Evolutionary conservation across 2,797 vertebrate genomes (phyloP).

Genomic region (Prionace glauca): DNA sequence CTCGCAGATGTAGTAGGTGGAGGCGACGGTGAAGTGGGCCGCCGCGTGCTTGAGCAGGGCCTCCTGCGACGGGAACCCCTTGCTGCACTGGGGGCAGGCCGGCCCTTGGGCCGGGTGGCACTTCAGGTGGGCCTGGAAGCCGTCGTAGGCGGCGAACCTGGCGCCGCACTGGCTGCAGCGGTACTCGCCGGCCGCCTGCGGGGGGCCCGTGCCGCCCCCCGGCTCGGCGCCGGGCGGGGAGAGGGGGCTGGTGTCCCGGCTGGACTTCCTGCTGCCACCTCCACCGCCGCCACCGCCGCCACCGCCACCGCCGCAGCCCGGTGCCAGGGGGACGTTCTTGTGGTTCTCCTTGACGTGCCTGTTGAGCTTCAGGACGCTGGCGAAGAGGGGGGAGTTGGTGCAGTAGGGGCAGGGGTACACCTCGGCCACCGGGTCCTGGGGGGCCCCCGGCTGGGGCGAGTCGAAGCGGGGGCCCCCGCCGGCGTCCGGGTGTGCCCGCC

Average conservation of each 20-base stretch:
- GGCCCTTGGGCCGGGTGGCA: constrained; percentile 87
- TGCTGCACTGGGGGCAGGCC: constrained; percentile 94
- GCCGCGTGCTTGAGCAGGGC: constrained; percentile 91
- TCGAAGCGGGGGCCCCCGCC: constrained; percentile 79
- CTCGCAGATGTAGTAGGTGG: constrained; percentile 95
- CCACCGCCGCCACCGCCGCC: too few relatives aligned
- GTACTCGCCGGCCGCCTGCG: constrained; percentile 78
- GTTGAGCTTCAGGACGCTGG: constrained; percentile 92
- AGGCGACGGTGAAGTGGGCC: constrained; percentile 92
- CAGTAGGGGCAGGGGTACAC: constrained; percentile 98
- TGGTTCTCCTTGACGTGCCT: constrained; percentile 99
- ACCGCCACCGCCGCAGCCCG: too few relatives aligned
- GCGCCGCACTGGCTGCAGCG: constrained; percentile 98
- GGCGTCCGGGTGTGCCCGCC: constrained; percentile 92
- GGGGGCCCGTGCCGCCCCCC: constrained; percentile 65
- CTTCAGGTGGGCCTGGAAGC: constrained; percentile 97
- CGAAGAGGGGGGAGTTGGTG: constrained; percentile 98
- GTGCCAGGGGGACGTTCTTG: constrained; percentile 98
- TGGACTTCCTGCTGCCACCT: constrained; percentile 88
- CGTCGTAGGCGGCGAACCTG: constrained; percentile 87
- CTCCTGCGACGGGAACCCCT: constrained; percentile 94
- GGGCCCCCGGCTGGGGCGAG: constrained; percentile 84
- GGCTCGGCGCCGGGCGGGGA: constrained; percentile 87
- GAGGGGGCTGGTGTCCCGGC: constrained; percentile 84
- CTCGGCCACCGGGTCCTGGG: constrained; percentile 94